Evolutionary conservation across 2,113 vertebrate genomes (phyloP).

Genomic region (Telmatochromis brichardi): DNA sequence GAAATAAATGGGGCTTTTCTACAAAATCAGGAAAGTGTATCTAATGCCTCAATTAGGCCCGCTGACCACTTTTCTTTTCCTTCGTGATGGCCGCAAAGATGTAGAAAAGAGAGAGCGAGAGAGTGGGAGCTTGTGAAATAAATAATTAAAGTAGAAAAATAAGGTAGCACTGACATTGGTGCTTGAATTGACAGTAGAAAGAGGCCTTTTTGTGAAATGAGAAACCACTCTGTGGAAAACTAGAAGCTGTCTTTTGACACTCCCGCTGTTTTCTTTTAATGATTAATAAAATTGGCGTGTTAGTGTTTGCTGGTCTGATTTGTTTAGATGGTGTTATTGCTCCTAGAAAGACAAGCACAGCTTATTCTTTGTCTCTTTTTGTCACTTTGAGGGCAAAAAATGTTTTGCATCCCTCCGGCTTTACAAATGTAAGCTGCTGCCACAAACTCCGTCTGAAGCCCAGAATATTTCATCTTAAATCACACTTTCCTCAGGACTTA

Average conservation of each 20-base stretch:
- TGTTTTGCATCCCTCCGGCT: not conserved
- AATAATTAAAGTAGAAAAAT: not conserved
- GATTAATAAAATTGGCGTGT: not conserved
- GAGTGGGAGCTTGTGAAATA: not conserved
- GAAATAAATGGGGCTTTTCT: slow-evolving; percentile 60
- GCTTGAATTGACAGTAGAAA: not conserved
- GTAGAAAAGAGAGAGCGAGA: not conserved
- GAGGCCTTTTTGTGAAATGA: not conserved
- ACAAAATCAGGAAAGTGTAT: slow-evolving; percentile 40
- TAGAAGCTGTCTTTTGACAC: not conserved
- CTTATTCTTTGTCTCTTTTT: not conserved
- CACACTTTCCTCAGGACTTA: not conserved
- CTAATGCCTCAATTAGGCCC: slow-evolving; percentile 59
- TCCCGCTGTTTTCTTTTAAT: not conserved
- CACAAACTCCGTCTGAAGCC: not conserved
- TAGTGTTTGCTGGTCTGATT: not conserved
- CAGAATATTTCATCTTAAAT: not conserved
- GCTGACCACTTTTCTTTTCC: slow-evolving; percentile 33
- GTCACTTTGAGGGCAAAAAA: not conserved
- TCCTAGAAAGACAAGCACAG: not conserved
- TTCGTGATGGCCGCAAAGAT: not conserved
- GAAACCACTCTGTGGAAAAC: not conserved
- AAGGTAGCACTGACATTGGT: not conserved
- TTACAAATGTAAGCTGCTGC: not conserved
- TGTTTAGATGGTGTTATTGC: not conserved